These are phyloP conservation scores for Neotragus moschatus DNA, from an alignment of 2,113 vertebrate genomes.

Conservation along the genomic window DNA sequence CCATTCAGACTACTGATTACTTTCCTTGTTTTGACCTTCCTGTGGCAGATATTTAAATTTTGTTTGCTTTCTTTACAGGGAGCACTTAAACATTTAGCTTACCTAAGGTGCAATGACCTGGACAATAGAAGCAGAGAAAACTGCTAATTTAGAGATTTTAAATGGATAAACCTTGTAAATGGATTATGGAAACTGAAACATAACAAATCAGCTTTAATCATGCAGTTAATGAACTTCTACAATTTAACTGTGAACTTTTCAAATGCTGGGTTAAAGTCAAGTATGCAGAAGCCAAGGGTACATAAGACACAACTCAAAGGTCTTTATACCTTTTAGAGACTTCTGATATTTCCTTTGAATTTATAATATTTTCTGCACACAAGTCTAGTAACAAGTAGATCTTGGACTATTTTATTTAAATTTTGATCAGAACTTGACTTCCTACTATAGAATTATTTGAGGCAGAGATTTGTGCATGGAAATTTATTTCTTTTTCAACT, in stretches of 20 bases:
- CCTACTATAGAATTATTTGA: background rate
- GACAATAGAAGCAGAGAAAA: constrained; percentile 80
- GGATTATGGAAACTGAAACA: constrained; percentile 84
- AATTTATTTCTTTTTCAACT: constrained; percentile 37
- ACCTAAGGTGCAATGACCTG: constrained; percentile 72
- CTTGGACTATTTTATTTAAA: constrained; percentile 29
- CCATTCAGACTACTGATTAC: constrained; percentile 59
- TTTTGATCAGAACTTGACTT: background rate
- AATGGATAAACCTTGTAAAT: constrained; percentile 75
- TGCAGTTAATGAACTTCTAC: constrained; percentile 76
- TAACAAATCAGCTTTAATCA: constrained; percentile 83
- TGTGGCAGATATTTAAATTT: constrained; percentile 78
- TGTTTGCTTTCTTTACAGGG: constrained; percentile 79
- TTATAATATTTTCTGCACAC: background rate
- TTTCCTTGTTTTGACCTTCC: constrained; percentile 79
- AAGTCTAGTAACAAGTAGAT: background rate
- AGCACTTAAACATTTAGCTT: constrained; percentile 83
- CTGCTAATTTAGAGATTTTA: constrained; percentile 82
- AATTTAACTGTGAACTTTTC: constrained; percentile 81
- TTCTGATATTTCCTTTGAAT: background rate
- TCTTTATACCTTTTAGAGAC: constrained; percentile 23
- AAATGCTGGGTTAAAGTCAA: constrained; percentile 69
- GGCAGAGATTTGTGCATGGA: background rate
- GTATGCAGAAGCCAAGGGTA: constrained; percentile 68
- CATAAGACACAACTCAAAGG: constrained; percentile 37